Conservation (phyloP, 1,140 invertebrate genomes). For the Neocloeon triangulifer region DNA sequence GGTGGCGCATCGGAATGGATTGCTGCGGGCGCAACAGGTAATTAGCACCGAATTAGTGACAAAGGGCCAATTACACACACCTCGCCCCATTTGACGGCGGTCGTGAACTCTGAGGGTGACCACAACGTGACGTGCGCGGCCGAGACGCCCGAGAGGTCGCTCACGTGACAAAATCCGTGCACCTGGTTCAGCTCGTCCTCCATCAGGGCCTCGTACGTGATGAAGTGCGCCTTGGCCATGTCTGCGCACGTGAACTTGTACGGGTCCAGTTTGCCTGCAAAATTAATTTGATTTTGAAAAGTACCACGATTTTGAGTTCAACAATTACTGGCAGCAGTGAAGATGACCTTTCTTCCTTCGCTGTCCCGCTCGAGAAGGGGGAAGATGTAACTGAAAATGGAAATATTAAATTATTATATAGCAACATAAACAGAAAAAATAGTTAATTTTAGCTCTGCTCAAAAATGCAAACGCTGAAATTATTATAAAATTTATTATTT, state of each 20-base stretch:
- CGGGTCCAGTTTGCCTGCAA: conserved; percentile 33
- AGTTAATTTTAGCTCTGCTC: neutral
- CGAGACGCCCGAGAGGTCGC: conserved; percentile 29
- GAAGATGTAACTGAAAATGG: conserved; percentile 36
- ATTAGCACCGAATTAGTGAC: neutral
- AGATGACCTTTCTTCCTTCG: conserved; percentile 41
- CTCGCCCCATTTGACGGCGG: conserved; percentile 42
- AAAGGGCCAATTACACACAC: conserved; percentile 15
- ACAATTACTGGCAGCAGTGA: conserved; percentile 32
- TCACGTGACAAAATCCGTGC: conserved; percentile 40
- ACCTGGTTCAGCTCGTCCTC: conserved; percentile 49
- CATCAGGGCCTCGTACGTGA: conserved; percentile 48
- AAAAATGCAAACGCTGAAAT: conserved; percentile 6
- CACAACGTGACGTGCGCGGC: conserved; percentile 36
- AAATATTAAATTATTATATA: too few relatives aligned
- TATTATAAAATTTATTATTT: too few relatives aligned
- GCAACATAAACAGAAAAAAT: conserved; percentile 2
- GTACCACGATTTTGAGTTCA: conserved; percentile 3
- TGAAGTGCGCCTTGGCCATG: conserved; percentile 35
- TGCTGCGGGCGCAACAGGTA: conserved; percentile 26
- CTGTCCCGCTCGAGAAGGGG: conserved; percentile 46
- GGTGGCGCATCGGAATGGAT: conserved; percentile 52
- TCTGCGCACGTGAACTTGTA: conserved; percentile 34
- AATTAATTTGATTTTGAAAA: conserved; percentile 12
- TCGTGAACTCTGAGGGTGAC: conserved; percentile 38